Percentiles rank a stretch among this genome's conserved stretches.
Conservation (phyloP, 2,113 vertebrate genomes). For the Dinomys branickii region DNA sequence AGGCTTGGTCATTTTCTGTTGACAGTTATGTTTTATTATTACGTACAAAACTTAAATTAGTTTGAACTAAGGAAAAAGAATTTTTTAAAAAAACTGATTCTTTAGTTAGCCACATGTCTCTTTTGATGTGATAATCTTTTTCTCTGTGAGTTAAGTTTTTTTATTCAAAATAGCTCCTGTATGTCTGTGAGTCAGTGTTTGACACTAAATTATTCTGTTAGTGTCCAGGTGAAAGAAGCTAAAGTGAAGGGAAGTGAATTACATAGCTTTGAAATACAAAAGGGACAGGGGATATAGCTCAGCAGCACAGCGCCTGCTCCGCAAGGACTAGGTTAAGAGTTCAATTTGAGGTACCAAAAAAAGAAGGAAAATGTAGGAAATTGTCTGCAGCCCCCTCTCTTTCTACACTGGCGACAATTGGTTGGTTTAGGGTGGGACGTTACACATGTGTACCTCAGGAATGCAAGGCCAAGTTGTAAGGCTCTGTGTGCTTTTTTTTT, state of each 20-base stretch:
- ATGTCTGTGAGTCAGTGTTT: not conserved
- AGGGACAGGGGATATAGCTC: not conserved
- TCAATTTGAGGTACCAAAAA: too few relatives aligned
- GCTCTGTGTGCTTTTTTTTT: not conserved
- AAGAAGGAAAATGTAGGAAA: not conserved
- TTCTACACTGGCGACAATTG: not conserved
- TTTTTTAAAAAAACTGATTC: not conserved
- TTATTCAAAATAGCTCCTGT: not conserved
- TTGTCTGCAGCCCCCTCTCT: not conserved
- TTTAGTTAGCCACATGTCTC: not conserved
- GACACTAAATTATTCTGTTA: not conserved
- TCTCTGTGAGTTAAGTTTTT: not conserved
- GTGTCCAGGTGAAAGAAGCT: not conserved
- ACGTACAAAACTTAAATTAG: not conserved
- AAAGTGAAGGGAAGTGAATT: not conserved
- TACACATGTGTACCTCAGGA: not conserved
- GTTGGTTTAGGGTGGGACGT: not conserved
- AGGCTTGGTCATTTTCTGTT: not conserved
- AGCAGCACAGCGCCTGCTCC: too few relatives aligned
- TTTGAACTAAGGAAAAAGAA: not conserved
- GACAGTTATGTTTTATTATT: not conserved
- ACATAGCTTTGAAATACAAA: slow-evolving; percentile 25
- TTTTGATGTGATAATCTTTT: not conserved
- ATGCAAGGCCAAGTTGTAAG: not conserved
- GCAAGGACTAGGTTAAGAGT: too few relatives aligned